Percentiles rank a stretch among this genome's conserved stretches.
Evolutionary conservation across 1,140 invertebrate genomes (phyloP).

Genomic region (Drosophila fuyamai): DNA sequence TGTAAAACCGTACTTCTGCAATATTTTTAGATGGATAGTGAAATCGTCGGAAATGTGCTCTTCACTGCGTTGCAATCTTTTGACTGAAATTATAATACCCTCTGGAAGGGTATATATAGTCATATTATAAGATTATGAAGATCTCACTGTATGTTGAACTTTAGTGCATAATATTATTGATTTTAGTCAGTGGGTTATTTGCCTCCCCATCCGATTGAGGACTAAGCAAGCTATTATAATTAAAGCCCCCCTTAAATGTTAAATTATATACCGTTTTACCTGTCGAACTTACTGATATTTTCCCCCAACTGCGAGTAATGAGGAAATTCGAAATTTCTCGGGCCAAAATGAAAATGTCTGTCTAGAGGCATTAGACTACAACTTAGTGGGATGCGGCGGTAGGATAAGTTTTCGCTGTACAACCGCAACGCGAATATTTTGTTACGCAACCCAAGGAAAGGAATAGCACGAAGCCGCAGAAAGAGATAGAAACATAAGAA

Average conservation of each 20-base stretch:
- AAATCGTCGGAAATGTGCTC: too few species aligned
- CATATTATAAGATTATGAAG: too few species aligned
- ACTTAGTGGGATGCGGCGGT: constrained; percentile 6
- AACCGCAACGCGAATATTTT: constrained; percentile 31
- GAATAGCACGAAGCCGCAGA: neutral
- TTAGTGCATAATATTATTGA: too few species aligned
- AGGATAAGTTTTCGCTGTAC: constrained; percentile 17
- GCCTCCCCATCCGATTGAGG: neutral
- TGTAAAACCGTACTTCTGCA: too few species aligned
- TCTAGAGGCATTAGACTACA: constrained; percentile 28
- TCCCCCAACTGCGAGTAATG: neutral
- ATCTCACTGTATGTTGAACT: too few species aligned
- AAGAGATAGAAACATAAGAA: neutral
- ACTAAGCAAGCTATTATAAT: neutral
- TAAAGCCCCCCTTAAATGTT: neutral
- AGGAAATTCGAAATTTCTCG: neutral
- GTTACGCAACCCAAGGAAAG: constrained; percentile 16
- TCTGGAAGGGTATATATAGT: too few species aligned
- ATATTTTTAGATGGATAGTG: too few species aligned
- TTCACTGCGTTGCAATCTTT: too few species aligned
- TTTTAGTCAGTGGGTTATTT: too few species aligned
- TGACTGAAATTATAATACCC: too few species aligned
- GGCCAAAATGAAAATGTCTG: constrained; percentile 36
- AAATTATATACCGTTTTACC: constrained; percentile 8
- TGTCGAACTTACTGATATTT: constrained; percentile 18